These are phyloP conservation scores for Tetramorium simillimum DNA, from an alignment of 1,140 invertebrate genomes.

Conservation along the genomic window DNA sequence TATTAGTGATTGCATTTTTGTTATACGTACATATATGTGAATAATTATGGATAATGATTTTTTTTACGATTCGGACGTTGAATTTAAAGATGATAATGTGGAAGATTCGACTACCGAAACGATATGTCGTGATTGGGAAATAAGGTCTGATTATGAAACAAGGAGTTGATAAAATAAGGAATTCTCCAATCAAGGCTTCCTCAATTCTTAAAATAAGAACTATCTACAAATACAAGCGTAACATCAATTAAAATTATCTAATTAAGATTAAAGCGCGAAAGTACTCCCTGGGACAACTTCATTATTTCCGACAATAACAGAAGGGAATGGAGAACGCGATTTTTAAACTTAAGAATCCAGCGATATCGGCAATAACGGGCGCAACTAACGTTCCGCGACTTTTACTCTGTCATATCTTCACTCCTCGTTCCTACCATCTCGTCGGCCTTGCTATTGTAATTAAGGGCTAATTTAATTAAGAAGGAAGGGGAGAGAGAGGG, in stretches of 20 bases:
- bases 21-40: too few relatives aligned
- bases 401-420: constrained; percentile 1
- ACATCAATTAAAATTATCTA: constrained; percentile 9
- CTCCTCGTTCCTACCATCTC: background rate
- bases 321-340: background rate
- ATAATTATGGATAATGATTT: too few relatives aligned
- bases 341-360: constrained; percentile 3
- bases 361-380: background rate
- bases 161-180: too few relatives aligned
- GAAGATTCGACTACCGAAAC: too few relatives aligned
- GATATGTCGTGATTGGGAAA: too few relatives aligned
- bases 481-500: constrained; percentile 2
- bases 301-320: background rate
- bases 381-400: constrained; percentile 16
- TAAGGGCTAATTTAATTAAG: constrained; percentile 57
- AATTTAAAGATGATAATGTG: too few relatives aligned
- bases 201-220: too few relatives aligned
- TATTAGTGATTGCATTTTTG: too few relatives aligned
- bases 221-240: background rate
- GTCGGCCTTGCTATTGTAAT: constrained; percentile 33
- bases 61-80: too few relatives aligned
- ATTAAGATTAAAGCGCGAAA: background rate
- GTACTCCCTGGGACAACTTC: background rate
- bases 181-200: too few relatives aligned
- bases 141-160: too few relatives aligned